Conservation (phyloP, 30 jellyfish, hydroid and myxozoan species). For the Turritopsis rubra region DNA sequence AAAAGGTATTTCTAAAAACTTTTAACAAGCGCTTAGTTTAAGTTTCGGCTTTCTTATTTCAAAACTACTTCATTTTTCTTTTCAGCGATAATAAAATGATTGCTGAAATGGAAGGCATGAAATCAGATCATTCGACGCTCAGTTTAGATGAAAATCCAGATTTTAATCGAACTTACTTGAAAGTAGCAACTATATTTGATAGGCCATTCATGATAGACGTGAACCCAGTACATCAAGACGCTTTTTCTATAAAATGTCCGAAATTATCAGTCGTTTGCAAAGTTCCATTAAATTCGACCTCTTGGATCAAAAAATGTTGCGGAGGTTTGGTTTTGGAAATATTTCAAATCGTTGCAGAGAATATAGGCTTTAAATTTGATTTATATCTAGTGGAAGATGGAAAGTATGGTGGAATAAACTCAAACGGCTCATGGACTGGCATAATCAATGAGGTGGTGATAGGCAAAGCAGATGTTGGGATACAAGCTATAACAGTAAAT, state of each 20-base stretch:
- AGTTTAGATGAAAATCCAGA: background rate
- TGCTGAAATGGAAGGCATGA: background rate
- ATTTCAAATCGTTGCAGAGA: background rate
- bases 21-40: no score
- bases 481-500: slow-evolving; percentile 9
- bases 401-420: background rate
- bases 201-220: background rate
- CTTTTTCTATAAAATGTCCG: background rate
- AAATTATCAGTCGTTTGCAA: background rate
- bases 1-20: no score
- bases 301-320: background rate
- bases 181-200: background rate
- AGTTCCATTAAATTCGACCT: background rate
- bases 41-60: no score
- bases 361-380: background rate
- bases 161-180: background rate
- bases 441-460: slow-evolving; percentile 1
- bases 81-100: background rate
- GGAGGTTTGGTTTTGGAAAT: background rate
- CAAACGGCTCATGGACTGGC: slow-evolving; percentile 13
- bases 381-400: slow-evolving; percentile 9
- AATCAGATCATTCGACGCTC: background rate
- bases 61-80: background rate
- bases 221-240: background rate
- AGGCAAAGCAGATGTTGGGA: slow-evolving; percentile 11